These are phyloP conservation scores for Maniola jurtina DNA, from an alignment of 1,140 invertebrate species.

Conservation along the genomic window DNA sequence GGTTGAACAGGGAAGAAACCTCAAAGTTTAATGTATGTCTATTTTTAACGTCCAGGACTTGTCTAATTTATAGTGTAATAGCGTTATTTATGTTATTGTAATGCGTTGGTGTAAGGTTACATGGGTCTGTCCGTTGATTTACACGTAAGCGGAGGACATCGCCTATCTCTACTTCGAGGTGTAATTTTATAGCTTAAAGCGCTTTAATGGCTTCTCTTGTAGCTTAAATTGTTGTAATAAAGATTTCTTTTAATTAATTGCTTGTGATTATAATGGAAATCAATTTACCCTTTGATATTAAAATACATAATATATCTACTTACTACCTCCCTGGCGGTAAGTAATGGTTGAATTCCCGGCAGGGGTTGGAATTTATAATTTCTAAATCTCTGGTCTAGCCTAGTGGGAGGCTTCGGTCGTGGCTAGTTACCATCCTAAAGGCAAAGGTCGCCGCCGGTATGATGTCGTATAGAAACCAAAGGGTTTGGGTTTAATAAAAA, in stretches of 20 bases:
- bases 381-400: no score
- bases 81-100: constrained; percentile 37
- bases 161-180: neutral
- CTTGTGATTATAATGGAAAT: neutral
- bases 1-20: constrained; percentile 13
- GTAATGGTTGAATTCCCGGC: no score
- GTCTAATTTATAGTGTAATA: constrained; percentile 40
- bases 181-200: constrained; percentile 10
- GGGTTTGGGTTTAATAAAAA: no score
- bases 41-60: constrained; percentile 31
- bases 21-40: constrained; percentile 18
- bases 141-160: neutral
- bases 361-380: no score
- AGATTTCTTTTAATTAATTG: neutral
- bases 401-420: no score
- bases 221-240: constrained; percentile 2
- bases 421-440: no score
- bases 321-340: no score
- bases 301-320: no score
- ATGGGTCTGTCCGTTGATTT: constrained; percentile 10
- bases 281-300: neutral
- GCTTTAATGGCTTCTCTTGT: neutral
- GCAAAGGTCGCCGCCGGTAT: no score
- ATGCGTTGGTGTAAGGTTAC: constrained; percentile 29
- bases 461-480: no score